phyloP scores from a whole-genome alignment of 2,888 invertebrate species.

The Xestobium rufovillosum region DNA sequence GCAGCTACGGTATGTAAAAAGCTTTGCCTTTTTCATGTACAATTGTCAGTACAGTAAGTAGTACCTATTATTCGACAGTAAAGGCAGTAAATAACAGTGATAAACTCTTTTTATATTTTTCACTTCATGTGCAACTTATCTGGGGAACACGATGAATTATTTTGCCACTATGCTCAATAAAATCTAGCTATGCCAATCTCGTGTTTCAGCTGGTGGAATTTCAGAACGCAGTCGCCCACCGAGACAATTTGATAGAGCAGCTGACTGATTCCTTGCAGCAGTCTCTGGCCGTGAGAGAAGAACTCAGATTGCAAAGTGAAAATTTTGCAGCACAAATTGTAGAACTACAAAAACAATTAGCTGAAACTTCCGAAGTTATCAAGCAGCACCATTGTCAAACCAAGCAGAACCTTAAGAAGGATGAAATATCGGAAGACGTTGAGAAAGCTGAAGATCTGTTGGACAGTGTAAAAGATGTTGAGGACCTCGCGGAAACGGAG shows the following conservation, averaged over 20 bases:
- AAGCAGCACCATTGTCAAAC: conserved; percentile 34
- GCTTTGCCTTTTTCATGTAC: no score
- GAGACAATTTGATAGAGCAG: conserved; percentile 65
- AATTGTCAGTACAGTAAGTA: no score
- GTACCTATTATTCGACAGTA: no score
- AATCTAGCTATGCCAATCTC: conserved; percentile 12
- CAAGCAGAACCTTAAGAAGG: conserved; percentile 8
- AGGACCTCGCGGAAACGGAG: conserved; percentile 2
- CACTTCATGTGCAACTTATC: no score
- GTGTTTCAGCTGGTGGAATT: conserved; percentile 62
- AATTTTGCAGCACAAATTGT: conserved; percentile 55
- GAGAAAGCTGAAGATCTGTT: conserved; percentile 3
- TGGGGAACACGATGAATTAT: no score
- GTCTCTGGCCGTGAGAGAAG: conserved; percentile 54
- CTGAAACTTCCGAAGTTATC: conserved; percentile 42
- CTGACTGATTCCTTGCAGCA: conserved; percentile 63
- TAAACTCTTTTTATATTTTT: no score
- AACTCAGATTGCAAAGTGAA: conserved; percentile 53
- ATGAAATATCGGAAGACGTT: background rate
- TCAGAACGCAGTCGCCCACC: conserved; percentile 59
- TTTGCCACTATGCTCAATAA: conserved; percentile 5
- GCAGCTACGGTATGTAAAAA: no score
- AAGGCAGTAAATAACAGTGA: no score
- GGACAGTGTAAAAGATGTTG: background rate
- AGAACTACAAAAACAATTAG: conserved; percentile 44